These are phyloP conservation scores for Pangasius djambal DNA, from an alignment of 2,797 vertebrate species.

Conservation along the genomic window DNA sequence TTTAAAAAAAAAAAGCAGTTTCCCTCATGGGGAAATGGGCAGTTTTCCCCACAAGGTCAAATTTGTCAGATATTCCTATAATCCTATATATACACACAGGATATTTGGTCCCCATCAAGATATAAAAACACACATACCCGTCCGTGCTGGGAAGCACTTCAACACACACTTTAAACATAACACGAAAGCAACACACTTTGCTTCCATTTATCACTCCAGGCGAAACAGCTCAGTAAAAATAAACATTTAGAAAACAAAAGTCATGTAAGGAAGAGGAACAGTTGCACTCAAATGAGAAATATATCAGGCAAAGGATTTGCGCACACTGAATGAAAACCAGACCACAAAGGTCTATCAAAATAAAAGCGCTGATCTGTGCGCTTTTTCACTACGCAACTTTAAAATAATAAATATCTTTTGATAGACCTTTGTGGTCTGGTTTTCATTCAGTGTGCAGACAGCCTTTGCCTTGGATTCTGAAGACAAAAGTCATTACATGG, in stretches of 20 bases:
- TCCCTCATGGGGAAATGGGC: background rate
- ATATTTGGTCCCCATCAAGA: background rate
- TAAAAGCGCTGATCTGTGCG: no score
- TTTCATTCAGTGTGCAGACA: no score
- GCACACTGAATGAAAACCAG: no score
- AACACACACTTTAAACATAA: background rate
- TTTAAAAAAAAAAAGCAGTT: background rate
- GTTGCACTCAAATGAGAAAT: no score
- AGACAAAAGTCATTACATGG: background rate
- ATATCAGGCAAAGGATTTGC: no score
- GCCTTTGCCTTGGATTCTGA: no score
- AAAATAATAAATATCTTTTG: no score
- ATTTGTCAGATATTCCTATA: background rate
- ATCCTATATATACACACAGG: background rate
- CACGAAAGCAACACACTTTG: background rate
- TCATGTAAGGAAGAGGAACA: no score
- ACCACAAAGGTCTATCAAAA: no score
- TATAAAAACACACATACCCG: background rate
- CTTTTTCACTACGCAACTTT: no score
- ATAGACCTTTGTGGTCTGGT: no score
- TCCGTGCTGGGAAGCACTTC: background rate
- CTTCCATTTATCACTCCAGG: background rate
- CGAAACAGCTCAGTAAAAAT: background rate
- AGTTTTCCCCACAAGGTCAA: background rate
- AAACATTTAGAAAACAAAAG: background rate